Evolutionary conservation across 2,113 vertebrate species (phyloP).

Genomic region (Pimephales promelas): DNA sequence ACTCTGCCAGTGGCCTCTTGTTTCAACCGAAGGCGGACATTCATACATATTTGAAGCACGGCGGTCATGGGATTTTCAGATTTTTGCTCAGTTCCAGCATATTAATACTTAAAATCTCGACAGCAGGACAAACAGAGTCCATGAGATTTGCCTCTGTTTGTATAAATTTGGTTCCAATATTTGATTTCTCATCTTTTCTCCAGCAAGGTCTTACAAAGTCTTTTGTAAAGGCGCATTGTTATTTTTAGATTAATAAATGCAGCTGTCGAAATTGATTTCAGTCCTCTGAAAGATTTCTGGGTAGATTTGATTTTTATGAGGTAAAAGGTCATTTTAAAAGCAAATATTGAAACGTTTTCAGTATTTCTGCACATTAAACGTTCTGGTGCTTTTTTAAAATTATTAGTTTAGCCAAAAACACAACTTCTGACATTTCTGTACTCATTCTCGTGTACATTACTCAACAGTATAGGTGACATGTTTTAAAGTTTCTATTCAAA

Average conservation of each 20-base stretch:
- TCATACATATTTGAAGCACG: slow-evolving; percentile 23
- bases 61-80: background rate
- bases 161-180: slow-evolving; percentile 6
- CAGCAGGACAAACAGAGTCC: no score
- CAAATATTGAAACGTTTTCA: background rate
- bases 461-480: background rate
- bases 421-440: background rate
- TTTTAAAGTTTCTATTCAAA: background rate
- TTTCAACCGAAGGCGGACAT: background rate
- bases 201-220: background rate
- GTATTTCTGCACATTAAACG: background rate
- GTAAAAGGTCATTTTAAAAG: background rate
- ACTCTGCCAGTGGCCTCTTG: slow-evolving; percentile 9
- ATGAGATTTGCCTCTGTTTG: slow-evolving; percentile 11
- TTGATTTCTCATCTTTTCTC: background rate
- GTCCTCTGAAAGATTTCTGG: background rate
- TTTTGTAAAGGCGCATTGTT: background rate
- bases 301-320: background rate
- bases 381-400: background rate
- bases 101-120: no score
- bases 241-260: slow-evolving; percentile 19
- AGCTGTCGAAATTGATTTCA: background rate
- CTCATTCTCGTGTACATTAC: background rate
- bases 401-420: background rate
- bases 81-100: no score